Conservation (phyloP, 35 echinoderm and acorn worm species). For the Acanthaster planci region DNA sequence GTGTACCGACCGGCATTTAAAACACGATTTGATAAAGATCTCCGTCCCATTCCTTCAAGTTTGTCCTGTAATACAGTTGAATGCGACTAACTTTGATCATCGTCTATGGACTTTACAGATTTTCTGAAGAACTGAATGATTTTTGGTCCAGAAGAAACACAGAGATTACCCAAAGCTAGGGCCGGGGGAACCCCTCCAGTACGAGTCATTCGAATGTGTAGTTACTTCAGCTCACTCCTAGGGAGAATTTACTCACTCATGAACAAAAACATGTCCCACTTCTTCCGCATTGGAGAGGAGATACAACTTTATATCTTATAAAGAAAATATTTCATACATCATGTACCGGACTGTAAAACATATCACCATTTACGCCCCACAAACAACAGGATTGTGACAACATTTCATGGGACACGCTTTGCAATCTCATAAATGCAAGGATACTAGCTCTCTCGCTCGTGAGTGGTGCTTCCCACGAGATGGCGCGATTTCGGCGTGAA, state of each 20-base stretch:
- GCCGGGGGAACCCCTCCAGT: slow-evolving; percentile 16
- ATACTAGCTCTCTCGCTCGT: not conserved
- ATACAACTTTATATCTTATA: too few species aligned
- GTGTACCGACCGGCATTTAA: not conserved
- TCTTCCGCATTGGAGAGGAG: not conserved
- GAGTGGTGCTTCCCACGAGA: slow-evolving; percentile 45
- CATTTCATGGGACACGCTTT: not conserved
- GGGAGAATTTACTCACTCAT: not conserved
- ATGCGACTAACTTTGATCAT: too few species aligned
- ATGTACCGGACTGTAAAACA: too few species aligned
- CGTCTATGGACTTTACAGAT: too few species aligned
- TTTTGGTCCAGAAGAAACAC: too few species aligned
- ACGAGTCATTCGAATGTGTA: slow-evolving; percentile 27
- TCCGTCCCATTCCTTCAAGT: not conserved
- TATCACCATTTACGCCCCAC: too few species aligned
- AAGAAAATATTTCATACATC: too few species aligned
- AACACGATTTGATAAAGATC: not conserved
- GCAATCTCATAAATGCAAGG: slow-evolving; percentile 5
- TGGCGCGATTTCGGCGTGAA: slow-evolving; percentile 44
- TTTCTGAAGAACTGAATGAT: too few species aligned
- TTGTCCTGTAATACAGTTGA: not conserved
- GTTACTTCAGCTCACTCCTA: not conserved
- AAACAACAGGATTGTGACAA: too few species aligned
- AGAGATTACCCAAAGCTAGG: not conserved
- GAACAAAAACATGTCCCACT: not conserved